Evolutionary conservation across 2,797 vertebrate genomes (phyloP).

Genomic region (Arctocebus calabarensis): DNA sequence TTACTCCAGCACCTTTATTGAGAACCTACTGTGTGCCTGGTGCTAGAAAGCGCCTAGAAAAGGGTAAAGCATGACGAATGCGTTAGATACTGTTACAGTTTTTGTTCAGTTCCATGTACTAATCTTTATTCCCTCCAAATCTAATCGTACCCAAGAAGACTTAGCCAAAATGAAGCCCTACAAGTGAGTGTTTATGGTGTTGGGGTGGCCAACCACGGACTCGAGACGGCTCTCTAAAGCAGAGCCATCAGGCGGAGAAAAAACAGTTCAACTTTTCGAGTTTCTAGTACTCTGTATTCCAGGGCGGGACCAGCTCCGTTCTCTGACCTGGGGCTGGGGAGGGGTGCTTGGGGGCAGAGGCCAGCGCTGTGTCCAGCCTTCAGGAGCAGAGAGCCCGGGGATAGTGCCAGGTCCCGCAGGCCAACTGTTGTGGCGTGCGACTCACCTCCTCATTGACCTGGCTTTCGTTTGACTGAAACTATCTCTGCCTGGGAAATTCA

Average conservation of each 20-base stretch:
- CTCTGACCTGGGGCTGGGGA: neutral
- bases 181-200: neutral
- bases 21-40: neutral
- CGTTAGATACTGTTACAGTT: neutral
- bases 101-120: neutral
- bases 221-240: accelerated
- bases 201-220: neutral
- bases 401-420: accelerated
- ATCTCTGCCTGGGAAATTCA: neutral
- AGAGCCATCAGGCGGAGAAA: neutral
- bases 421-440: accelerated
- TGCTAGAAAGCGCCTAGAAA: neutral
- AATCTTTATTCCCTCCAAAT: neutral
- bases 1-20: neutral
- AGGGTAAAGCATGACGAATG: neutral
- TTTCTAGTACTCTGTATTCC: neutral
- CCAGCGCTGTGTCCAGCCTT: neutral
- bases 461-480: neutral
- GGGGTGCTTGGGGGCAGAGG: neutral
- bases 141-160: neutral
- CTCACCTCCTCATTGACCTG: neutral
- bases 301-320: neutral
- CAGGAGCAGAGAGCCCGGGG: accelerated
- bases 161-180: neutral
- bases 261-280: neutral